Percentiles rank a stretch among this genome's conserved stretches.
These are phyloP conservation scores for Melanostoma scalare DNA, from an alignment of 2,888 invertebrate species.

Conservation along the genomic window DNA sequence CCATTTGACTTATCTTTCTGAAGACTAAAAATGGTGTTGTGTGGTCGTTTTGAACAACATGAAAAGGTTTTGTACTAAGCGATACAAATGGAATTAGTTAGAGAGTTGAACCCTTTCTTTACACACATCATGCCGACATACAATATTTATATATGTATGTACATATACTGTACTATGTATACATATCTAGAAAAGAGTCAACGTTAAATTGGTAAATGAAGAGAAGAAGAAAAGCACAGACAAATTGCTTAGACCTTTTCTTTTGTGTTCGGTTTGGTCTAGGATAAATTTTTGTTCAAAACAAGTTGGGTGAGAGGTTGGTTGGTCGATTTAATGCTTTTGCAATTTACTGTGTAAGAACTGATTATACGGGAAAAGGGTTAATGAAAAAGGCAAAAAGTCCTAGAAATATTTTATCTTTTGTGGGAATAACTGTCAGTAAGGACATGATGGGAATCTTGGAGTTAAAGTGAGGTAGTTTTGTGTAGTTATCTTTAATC, in stretches of 20 bases:
- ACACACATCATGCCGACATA: too few species aligned
- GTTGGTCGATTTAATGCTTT: slow-evolving; percentile 15
- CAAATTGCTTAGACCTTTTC: slow-evolving; percentile 27
- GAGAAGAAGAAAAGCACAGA: slow-evolving; percentile 3
- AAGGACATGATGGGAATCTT: slow-evolving; percentile 15
- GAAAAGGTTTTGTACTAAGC: background rate
- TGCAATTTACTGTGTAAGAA: slow-evolving; percentile 33
- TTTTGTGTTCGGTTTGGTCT: background rate
- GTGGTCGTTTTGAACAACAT: slow-evolving; percentile 4
- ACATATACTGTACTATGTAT: background rate
- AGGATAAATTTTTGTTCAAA: background rate
- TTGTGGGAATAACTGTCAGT: slow-evolving; percentile 2
- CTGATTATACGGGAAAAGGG: slow-evolving; percentile 33
- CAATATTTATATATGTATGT: too few species aligned
- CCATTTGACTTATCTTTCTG: slow-evolving; percentile 61
- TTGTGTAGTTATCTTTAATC: background rate
- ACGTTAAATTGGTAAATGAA: slow-evolving; percentile 14
- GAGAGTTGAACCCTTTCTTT: background rate
- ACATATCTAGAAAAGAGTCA: background rate
- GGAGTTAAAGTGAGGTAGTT: slow-evolving; percentile 8
- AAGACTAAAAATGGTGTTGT: slow-evolving; percentile 43
- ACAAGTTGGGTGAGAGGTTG: background rate
- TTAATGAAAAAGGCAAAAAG: slow-evolving; percentile 40
- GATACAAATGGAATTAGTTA: slow-evolving; percentile 1
- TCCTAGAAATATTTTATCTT: slow-evolving; percentile 4